Evolutionary conservation across 2,113 vertebrate genomes (phyloP), one percentile per base, ranked within the genome.

Genomic region (Tiliqua scincoides): DNA sequence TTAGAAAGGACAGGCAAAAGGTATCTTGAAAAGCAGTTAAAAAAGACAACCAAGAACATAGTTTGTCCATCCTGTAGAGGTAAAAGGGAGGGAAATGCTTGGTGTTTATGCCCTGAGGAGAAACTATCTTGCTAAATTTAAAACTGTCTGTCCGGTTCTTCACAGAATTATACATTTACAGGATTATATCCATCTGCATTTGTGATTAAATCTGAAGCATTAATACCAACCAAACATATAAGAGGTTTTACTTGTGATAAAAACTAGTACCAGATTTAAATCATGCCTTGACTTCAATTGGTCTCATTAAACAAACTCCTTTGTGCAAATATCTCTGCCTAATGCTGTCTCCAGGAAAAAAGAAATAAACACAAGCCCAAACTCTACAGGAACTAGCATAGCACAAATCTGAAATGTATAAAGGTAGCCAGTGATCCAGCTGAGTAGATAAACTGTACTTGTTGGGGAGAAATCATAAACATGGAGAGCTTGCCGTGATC

Each of bases 301-400:
- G 40, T 86, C 70, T 86, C 21, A 54, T 86, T 80, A 86, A 62
- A 71, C 59, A 86, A 80, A 74, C 40, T 63, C 61, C 40, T 80
- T 86, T 65, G 43, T 65, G 54, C 71, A 74, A 62, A 86, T 74
- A 80, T 14, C 59, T 63, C 68, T 11, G 40, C 78, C 77, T 86
- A 80, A 63, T 86, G 37, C 70, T 80, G 52, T 86, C n/a, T 40
- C 20, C n/a, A 32, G 4, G 57, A 48, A 27, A 63, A 37, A 18
- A 37, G 23, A 67, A 65, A 37, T 59, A 54, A 54, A 74, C 12
- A 73, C 27, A 73, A 80, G 37, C 63, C 30, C 73, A 52, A 65
- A 65, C 2, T 37, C 30, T 48, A 63, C 59, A 81, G 43, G 57
- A 86, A 65, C 17, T 32, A 74, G 57, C 23, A 81, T 21, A 81